Evolutionary conservation across 2,888 invertebrate genomes (phyloP).

Genomic region (Fragum sueziense): DNA sequence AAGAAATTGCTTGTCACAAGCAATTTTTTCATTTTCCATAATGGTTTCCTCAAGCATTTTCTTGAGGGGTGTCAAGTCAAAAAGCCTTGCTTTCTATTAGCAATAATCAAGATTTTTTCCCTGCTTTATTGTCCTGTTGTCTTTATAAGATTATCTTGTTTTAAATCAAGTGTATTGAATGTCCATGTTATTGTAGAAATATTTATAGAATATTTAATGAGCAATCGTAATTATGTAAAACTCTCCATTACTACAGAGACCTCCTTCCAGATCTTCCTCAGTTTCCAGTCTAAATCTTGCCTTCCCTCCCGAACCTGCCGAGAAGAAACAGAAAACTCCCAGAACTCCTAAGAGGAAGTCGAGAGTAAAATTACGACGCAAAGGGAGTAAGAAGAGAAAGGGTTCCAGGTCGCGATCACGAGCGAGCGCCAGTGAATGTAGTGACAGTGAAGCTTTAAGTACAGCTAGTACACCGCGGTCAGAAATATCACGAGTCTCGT

Average conservation of each 20-base stretch:
- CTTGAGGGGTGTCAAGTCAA: too few relatives aligned
- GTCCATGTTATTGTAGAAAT: too few relatives aligned
- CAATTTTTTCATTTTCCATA: too few relatives aligned
- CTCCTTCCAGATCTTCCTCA: conserved; percentile 76
- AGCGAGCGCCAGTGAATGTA: conserved; percentile 67
- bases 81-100: too few relatives aligned
- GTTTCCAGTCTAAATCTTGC: conserved; percentile 69
- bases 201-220: too few relatives aligned
- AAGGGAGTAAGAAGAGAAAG: conserved; percentile 64
- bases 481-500: conserved; percentile 78
- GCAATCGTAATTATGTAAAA: too few relatives aligned
- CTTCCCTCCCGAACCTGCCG: conserved; percentile 63
- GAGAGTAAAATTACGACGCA: conserved; percentile 53
- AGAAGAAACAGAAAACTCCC: conserved; percentile 57
- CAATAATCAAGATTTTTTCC: too few relatives aligned
- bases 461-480: conserved; percentile 71
- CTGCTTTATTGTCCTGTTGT: too few relatives aligned
- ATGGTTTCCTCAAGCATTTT: too few relatives aligned
- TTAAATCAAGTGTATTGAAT: too few relatives aligned
- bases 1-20: too few relatives aligned
- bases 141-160: too few relatives aligned
- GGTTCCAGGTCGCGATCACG: conserved; percentile 59
- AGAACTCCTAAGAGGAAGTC: conserved; percentile 53
- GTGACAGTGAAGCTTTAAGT: conserved; percentile 70
- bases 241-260: conserved; percentile 70